These are phyloP conservation scores for Trogon surrucura DNA, from an alignment of 2,113 vertebrate species.

Conservation along the genomic window DNA sequence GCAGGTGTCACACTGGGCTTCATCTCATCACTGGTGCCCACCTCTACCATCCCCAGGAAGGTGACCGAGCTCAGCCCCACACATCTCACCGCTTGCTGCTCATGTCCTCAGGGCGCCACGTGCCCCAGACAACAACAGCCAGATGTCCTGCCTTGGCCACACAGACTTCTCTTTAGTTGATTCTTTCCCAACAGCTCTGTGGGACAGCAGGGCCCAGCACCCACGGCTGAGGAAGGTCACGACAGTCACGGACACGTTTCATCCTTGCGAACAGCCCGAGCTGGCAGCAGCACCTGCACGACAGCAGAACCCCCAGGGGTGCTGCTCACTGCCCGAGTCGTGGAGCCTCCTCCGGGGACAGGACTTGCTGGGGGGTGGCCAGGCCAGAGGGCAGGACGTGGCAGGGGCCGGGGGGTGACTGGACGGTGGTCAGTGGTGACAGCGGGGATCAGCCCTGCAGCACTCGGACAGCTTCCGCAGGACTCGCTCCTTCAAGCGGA, in stretches of 20 bases:
- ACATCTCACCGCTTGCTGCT: background rate
- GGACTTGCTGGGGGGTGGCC: background rate
- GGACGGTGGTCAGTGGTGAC: background rate
- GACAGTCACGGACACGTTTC: rapidly evolving
- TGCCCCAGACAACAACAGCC: background rate
- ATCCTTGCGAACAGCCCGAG: background rate
- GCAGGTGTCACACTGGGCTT: background rate
- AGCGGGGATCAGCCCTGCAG: background rate
- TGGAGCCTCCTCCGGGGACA: background rate
- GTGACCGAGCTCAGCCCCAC: background rate
- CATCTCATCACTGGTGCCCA: background rate
- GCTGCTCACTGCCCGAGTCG: background rate
- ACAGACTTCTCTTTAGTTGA: rapidly evolving
- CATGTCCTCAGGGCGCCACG: background rate
- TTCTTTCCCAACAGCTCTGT: rapidly evolving
- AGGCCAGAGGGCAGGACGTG: background rate
- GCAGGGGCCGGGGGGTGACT: rapidly evolving
- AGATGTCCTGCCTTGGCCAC: rapidly evolving
- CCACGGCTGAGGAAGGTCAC: rapidly evolving
- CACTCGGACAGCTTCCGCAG: conserved; percentile 54
- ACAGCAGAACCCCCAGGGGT: background rate
- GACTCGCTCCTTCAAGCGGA: conserved; percentile 75
- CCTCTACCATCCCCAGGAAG: background rate
- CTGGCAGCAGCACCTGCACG: background rate
- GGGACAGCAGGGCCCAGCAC: background rate